Percentiles rank a stretch among this genome's conserved stretches.
Conservation (phyloP, 2,113 vertebrate species). For the Neolamprologus hecqui region DNA sequence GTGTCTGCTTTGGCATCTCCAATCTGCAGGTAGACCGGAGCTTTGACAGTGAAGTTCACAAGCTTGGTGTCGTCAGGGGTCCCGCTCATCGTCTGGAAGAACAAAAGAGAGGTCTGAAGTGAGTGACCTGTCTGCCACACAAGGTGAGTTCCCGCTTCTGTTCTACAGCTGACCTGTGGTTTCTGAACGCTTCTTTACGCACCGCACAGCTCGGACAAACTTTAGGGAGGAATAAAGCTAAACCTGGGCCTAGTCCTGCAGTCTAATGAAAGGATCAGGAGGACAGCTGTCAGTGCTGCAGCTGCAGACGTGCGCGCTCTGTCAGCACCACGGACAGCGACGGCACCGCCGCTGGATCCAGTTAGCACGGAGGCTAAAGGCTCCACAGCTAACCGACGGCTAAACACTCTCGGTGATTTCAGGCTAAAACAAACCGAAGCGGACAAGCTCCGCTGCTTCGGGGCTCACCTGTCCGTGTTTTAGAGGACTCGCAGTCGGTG, state of each 20-base stretch:
- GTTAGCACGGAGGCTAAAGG: not conserved
- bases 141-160: not conserved
- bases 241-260: no score
- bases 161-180: not conserved
- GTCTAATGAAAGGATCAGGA: not conserved
- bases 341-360: not conserved
- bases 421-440: fast-evolving
- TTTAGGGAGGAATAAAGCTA: not conserved
- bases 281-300: not conserved
- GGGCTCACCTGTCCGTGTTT: not conserved
- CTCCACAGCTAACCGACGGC: not conserved
- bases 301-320: not conserved
- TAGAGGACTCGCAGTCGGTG: not conserved
- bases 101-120: not conserved
- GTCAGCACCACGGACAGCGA: slow-evolving; percentile 39
- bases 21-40: slow-evolving; percentile 75
- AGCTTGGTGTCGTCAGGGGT: not conserved
- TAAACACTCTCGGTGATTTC: fast-evolving
- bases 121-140: not conserved
- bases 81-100: slow-evolving; percentile 19
- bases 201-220: not conserved
- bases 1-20: slow-evolving; percentile 67
- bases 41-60: slow-evolving; percentile 70
- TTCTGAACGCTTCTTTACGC: not conserved
- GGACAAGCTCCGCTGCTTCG: fast-evolving